Evolutionary conservation across 2,888 invertebrate genomes (phyloP).

Genomic region (Rhagium mordax): DNA sequence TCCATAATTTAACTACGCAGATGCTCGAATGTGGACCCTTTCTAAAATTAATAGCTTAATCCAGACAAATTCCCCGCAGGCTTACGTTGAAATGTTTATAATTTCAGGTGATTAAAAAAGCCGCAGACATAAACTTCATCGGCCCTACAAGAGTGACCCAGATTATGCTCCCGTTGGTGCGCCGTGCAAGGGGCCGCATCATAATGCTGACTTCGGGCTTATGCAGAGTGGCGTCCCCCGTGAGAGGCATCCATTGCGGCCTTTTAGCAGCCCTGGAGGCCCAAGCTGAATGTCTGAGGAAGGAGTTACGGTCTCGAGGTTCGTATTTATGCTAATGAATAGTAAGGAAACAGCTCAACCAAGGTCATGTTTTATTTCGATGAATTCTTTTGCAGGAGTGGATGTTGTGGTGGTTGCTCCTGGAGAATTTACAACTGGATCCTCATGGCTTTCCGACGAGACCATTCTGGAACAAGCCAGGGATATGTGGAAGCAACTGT

Average conservation of each 20-base stretch:
- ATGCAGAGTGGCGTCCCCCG: constrained; percentile 85
- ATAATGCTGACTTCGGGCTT: constrained; percentile 86
- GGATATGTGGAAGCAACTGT: constrained; percentile 86
- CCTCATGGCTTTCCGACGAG: constrained; percentile 81
- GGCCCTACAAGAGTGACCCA: constrained; percentile 76
- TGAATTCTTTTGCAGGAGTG: constrained; percentile 71
- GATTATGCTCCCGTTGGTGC: constrained; percentile 86
- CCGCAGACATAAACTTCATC: constrained; percentile 84
- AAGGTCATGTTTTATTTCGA: too few relatives aligned
- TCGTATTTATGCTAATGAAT: background rate
- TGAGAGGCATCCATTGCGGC: constrained; percentile 87
- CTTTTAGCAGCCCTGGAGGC: constrained; percentile 85
- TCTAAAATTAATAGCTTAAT: too few relatives aligned
- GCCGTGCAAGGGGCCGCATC: constrained; percentile 85
- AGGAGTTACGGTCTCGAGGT: constrained; percentile 72
- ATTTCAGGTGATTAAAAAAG: constrained; percentile 68
- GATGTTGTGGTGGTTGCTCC: constrained; percentile 89
- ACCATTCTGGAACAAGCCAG: constrained; percentile 75
- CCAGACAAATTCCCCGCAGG: background rate
- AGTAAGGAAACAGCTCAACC: too few relatives aligned
- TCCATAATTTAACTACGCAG: too few relatives aligned
- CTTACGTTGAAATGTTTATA: background rate
- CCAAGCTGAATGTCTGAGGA: constrained; percentile 84
- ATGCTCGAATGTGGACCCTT: too few relatives aligned
- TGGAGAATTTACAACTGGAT: constrained; percentile 88